Evolutionary conservation across 2,888 invertebrate genomes (phyloP), one percentile per base, ranked within the genome.

Genomic region (Norana najaformis): DNA sequence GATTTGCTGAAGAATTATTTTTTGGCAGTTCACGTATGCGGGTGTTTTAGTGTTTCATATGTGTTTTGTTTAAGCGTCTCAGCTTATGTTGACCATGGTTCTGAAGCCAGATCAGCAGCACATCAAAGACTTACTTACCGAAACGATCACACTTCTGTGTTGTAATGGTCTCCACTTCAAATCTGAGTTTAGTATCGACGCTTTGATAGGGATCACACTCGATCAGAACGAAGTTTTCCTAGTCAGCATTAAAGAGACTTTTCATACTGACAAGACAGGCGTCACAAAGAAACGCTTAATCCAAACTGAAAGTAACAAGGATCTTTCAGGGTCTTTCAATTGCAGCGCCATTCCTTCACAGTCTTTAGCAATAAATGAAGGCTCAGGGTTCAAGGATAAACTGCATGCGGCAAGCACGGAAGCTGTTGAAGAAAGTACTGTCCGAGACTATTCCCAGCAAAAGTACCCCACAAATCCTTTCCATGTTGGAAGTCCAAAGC

Each of bases 121-220:
- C 85, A 85, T 85, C 30, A 85, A 37, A 85, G 85, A 85, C 20
- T 37, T 85, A 6, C 85, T 85, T 36, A 37, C 85, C 23, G 85
- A 85, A 37, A 85, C 85, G 37, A 85, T 85, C 37, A 85, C 85
- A n/a, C 85, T 85, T 14, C 85, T 85, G 35, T 85, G 85, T 8
- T 85, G 85, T 35, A 85, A 85, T n/a, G 85, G 85, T 85, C 85
- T 85, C 36, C 85, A 85, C 85, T 85, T 85, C 85, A 85, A 85
- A 23, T 30, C 85, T 35, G 85, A 85, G 85, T 85, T 85, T n/a
- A 85, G 85, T 35, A 85, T 85, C 35, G 85, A 85, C 37, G 85
- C 85, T 35, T 35, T 85, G 85, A 85, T 85, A 6, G 85, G 85
- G 18, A 85, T 85, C 85, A 85, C 85, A 5, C 85, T 85, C 85